Base-by-base conservation (phyloP, 2,797 vertebrate genomes). In the Champsocephalus esox region DNA sequence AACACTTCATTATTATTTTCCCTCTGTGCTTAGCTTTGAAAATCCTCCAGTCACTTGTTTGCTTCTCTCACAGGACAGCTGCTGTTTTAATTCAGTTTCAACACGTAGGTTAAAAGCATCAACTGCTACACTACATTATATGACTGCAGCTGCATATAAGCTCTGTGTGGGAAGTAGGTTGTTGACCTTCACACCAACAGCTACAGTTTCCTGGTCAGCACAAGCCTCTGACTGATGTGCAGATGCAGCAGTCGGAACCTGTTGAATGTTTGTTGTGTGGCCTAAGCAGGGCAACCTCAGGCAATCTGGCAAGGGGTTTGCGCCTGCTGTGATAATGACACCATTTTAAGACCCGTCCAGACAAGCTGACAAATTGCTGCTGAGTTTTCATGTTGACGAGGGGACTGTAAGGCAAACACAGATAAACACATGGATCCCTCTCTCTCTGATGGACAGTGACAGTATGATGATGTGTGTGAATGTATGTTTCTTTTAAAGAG, bases 261-360 rank as follows among this genome's bases (percentile, higher is more conserved):
- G 86, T 76, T 87, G 77, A 75, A 77, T 69, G 79, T 75, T 59
- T 70, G 67, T 86, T 79, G 77, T 61, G 85, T 84, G 80, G 83
- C 79, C 84, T 70, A 79, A 88, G 78, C 79, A 77, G 62, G 6
- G 75, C 81, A 79, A 79, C 85, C 80, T 84, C 73, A 80, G 79
- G 87, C 75, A 80, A 86, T 86, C 86, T 82, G 81, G 67, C 54
- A 85, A 54, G 55, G 49, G 87, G 86, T 91, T 83, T 86, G 59
- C 12, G 16, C 87, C 84, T 75, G 79, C 87, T 89, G 89, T 79
- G 91, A 87, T 92, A 91, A 92, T 90, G 85, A 90, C 86, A 85
- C 57, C 48, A 62, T 70, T 91, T 88, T 83, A 88, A 92, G 71
- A 87, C 60, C 78, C 82, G 81, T 75, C 75, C 87, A 84, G 87